A percentile compares a stretch with the other conserved stretches of the same genome.
These are phyloP conservation scores for Mastigias papua DNA, from an alignment of 30 jellyfish, hydroid and myxozoan genomes.

Conservation along the genomic window DNA sequence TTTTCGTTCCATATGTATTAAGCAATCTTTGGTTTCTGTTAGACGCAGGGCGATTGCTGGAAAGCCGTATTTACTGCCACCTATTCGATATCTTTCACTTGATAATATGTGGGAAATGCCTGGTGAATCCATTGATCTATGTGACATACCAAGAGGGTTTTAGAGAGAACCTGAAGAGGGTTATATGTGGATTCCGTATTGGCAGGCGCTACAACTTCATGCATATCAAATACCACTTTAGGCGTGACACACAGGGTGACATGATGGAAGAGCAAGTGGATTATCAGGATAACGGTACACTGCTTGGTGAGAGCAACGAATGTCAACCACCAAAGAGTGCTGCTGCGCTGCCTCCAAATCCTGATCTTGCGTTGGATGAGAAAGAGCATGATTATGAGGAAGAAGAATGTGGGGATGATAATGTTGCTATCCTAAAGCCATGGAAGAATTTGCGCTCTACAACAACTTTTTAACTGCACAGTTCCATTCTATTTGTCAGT, in stretches of 20 bases:
- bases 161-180: slow-evolving; percentile 66
- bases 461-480: slow-evolving; percentile 47
- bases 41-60: slow-evolving; percentile 37
- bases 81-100: slow-evolving; percentile 62
- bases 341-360: slow-evolving; percentile 27
- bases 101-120: slow-evolving; percentile 37
- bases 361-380: slow-evolving; percentile 48
- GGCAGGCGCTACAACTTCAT: slow-evolving; percentile 63
- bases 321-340: slow-evolving; percentile 41
- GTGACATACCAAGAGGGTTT: slow-evolving; percentile 41
- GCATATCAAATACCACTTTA: slow-evolving; percentile 50
- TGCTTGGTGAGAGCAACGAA: slow-evolving; percentile 47
- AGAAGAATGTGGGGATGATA: slow-evolving; percentile 43
- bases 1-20: slow-evolving; percentile 40
- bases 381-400: slow-evolving; percentile 74
- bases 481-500: too few relatives aligned
- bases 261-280: slow-evolving; percentile 18
- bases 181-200: slow-evolving; percentile 47
- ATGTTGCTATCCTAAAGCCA: slow-evolving; percentile 53
- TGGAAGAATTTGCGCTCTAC: slow-evolving; percentile 65
- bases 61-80: slow-evolving; percentile 4
- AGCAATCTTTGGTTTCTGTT: slow-evolving; percentile 38
- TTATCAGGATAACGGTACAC: slow-evolving; percentile 31
- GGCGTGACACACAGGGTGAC: slow-evolving; percentile 35
- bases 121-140: slow-evolving; percentile 45